Evolutionary conservation across 2,888 invertebrate species (phyloP).

Genomic region (Brachypalpus laphriformis): DNA sequence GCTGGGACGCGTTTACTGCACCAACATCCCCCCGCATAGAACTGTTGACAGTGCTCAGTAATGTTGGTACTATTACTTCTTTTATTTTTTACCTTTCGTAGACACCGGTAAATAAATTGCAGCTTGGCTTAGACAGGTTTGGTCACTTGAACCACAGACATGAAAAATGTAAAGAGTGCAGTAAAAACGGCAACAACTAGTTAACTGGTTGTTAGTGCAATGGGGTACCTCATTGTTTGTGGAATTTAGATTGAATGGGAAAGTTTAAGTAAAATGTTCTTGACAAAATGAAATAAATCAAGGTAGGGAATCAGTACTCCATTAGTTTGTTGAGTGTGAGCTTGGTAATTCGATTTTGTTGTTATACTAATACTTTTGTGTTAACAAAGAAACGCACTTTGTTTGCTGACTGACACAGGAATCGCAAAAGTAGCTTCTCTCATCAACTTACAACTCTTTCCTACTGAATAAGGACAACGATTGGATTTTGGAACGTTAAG

Average conservation of each 20-base stretch:
- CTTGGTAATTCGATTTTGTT: too few species aligned
- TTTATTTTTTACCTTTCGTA: conserved; percentile 31
- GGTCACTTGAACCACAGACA: conserved; percentile 50
- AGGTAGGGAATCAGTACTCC: not conserved
- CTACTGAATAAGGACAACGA: too few species aligned
- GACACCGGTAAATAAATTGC: conserved; percentile 67
- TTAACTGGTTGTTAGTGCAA: conserved; percentile 61
- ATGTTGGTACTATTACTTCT: conserved; percentile 28
- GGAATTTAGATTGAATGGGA: conserved; percentile 50
- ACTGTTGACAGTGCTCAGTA: conserved; percentile 14
- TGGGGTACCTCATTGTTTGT: conserved; percentile 33
- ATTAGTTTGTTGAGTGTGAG: too few species aligned
- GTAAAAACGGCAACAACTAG: conserved; percentile 10
- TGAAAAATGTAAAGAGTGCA: conserved; percentile 34
- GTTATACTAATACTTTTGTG: too few species aligned
- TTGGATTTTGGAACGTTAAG: too few species aligned
- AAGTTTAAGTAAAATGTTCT: conserved; percentile 14
- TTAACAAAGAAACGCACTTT: too few species aligned
- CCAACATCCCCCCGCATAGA: conserved; percentile 11
- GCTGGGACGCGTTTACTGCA: conserved; percentile 15
- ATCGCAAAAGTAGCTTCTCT: too few species aligned
- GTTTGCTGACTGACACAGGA: too few species aligned
- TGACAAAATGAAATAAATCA: not conserved
- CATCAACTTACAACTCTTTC: too few species aligned
- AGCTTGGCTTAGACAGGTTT: conserved; percentile 64